These are phyloP conservation scores for Pelusios castaneus DNA, from an alignment of 2,113 vertebrate genomes.

Conservation along the genomic window DNA sequence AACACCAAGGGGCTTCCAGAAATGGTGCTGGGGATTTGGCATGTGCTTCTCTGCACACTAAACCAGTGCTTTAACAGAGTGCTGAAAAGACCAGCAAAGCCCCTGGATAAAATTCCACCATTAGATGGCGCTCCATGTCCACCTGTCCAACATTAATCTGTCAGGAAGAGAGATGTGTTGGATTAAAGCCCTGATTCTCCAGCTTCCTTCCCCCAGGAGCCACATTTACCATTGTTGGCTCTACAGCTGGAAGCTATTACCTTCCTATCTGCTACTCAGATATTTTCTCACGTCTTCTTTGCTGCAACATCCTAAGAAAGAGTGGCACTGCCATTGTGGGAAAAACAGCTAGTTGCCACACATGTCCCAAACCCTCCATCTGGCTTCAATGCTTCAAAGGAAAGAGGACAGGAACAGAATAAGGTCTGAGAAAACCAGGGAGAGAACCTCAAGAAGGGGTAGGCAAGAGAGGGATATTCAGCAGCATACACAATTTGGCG, in stretches of 20 bases:
- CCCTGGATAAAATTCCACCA: rapidly evolving
- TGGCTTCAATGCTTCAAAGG: rapidly evolving
- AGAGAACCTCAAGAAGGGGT: neutral
- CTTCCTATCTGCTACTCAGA: neutral
- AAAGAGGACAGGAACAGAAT: neutral
- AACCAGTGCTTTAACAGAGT: neutral
- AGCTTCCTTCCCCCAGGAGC: rapidly evolving
- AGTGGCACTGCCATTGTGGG: rapidly evolving
- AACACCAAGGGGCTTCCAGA: neutral
- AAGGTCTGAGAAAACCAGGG: neutral
- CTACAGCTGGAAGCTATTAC: rapidly evolving
- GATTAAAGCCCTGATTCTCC: neutral
- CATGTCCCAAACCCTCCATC: neutral
- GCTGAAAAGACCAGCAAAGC: neutral
- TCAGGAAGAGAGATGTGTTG: rapidly evolving
- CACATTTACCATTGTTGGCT: neutral
- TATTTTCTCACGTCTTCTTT: neutral
- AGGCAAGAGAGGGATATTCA: neutral
- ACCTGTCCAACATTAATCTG: rapidly evolving
- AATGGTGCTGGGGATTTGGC: rapidly evolving
- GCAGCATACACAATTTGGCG: neutral
- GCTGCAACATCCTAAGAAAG: rapidly evolving
- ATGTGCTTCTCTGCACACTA: rapidly evolving
- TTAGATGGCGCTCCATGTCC: neutral
- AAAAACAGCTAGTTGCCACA: neutral